Evolutionary conservation across 2,797 vertebrate genomes (phyloP).

Genomic region (Borostomias antarcticus): DNA sequence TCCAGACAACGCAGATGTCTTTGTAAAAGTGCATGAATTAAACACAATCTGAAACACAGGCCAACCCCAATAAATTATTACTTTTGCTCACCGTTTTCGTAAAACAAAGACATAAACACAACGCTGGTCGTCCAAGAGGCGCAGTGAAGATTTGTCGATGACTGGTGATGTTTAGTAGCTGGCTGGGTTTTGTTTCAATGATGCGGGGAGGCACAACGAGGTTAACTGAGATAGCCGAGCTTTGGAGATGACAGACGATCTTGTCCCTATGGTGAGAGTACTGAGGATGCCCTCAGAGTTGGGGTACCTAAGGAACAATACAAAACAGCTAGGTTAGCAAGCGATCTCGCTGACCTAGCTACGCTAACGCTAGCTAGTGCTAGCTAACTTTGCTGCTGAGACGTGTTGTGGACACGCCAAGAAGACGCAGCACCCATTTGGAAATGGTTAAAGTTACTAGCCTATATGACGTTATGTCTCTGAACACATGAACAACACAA

Average conservation of each 20-base stretch:
- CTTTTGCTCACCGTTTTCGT: slow-evolving; percentile 90
- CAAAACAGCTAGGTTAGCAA: neutral
- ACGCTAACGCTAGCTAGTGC: neutral
- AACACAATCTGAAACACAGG: neutral
- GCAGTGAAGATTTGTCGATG: slow-evolving; percentile 85
- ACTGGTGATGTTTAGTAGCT: slow-evolving; percentile 41
- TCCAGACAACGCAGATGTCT: neutral
- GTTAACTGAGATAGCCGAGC: neutral
- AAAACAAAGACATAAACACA: slow-evolving; percentile 99
- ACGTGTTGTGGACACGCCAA: no score
- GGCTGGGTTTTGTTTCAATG: slow-evolving; percentile 15
- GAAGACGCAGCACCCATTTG: no score
- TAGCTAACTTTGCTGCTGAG: no score
- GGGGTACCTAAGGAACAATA: slow-evolving; percentile 31
- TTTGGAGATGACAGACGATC: neutral
- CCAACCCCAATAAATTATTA: neutral
- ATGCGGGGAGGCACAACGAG: neutral
- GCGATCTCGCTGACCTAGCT: no score
- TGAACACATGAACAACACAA: neutral
- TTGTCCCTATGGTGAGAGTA: slow-evolving; percentile 14
- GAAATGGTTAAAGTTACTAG: no score
- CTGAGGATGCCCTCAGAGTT: slow-evolving; percentile 39
- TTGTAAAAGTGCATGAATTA: neutral
- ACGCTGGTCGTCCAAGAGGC: slow-evolving; percentile 93
- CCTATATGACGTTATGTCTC: neutral